phyloP scores from a whole-genome alignment of 2,888 invertebrate species.

The Plebejus argus region DNA sequence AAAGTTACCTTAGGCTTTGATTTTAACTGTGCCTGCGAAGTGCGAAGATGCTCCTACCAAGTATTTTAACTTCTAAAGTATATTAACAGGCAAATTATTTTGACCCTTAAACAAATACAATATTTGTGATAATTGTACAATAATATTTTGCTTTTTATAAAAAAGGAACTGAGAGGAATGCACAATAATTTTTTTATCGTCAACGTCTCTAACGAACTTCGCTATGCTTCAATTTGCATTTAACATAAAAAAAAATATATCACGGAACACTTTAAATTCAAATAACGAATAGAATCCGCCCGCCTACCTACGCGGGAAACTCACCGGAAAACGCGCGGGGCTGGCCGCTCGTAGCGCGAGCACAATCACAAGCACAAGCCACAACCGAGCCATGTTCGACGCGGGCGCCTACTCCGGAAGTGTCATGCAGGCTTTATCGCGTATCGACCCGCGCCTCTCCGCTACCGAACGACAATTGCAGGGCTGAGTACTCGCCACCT shows the following conservation, averaged over 20 bases:
- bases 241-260: not conserved
- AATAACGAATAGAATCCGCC: constrained; percentile 53
- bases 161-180: not conserved
- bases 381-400: constrained; percentile 61
- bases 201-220: not conserved
- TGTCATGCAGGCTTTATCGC: constrained; percentile 75
- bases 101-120: too few relatives aligned
- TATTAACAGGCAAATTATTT: too few relatives aligned
- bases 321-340: constrained; percentile 78
- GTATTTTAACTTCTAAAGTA: too few relatives aligned
- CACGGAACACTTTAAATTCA: constrained; percentile 34
- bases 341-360: constrained; percentile 67
- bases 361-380: constrained; percentile 61
- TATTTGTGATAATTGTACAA: not conserved
- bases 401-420: constrained; percentile 53
- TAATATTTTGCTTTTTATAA: not conserved
- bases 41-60: not conserved
- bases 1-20: constrained; percentile 7
- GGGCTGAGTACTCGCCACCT: constrained; percentile 79
- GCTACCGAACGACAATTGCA: constrained; percentile 77
- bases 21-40: not conserved
- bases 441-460: constrained; percentile 76
- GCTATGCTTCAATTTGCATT: not conserved
- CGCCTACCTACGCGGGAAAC: constrained; percentile 67
- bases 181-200: not conserved